These are phyloP conservation scores for Sisyra terminalis DNA, from an alignment of 2,888 invertebrate species.

Conservation along the genomic window DNA sequence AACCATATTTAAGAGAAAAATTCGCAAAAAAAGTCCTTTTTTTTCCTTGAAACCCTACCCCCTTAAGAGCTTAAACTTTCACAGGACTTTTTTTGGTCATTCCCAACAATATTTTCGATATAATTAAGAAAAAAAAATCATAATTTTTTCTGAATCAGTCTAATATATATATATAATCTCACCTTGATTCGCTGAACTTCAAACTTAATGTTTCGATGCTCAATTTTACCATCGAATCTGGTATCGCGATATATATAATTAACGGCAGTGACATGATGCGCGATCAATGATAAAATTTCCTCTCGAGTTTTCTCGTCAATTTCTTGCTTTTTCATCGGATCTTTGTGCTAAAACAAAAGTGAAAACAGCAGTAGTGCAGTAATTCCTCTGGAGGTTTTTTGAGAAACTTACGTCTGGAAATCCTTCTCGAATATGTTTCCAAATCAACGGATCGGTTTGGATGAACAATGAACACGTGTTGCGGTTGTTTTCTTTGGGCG, in stretches of 20 bases:
- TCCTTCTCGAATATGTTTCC: slow-evolving; percentile 79
- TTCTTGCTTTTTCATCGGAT: slow-evolving; percentile 47
- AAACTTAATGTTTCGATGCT: slow-evolving; percentile 90
- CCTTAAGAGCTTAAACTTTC: too few species aligned
- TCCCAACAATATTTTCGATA: too few species aligned
- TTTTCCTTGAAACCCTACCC: too few species aligned
- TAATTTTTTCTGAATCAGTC: too few species aligned
- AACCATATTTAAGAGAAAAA: too few species aligned
- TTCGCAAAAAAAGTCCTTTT: too few species aligned
- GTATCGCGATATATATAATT: slow-evolving; percentile 94
- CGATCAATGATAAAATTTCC: slow-evolving; percentile 92
- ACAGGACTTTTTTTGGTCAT: too few species aligned
- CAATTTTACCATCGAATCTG: slow-evolving; percentile 77
- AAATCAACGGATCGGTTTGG: slow-evolving; percentile 96
- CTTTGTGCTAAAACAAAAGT: slow-evolving; percentile 41
- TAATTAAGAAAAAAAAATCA: too few species aligned
- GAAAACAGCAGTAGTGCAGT: not conserved
- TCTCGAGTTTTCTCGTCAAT: slow-evolving; percentile 83
- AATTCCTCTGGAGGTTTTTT: not conserved
- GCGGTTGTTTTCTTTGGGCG: slow-evolving; percentile 48
- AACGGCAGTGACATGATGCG: slow-evolving; percentile 96
- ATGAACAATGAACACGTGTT: slow-evolving; percentile 92
- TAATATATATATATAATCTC: too few species aligned
- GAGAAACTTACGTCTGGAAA: slow-evolving; percentile 53
- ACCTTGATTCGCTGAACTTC: slow-evolving; percentile 82